Conservation (phyloP, 2,113 vertebrate species). For the Halcyon senegalensis region DNA sequence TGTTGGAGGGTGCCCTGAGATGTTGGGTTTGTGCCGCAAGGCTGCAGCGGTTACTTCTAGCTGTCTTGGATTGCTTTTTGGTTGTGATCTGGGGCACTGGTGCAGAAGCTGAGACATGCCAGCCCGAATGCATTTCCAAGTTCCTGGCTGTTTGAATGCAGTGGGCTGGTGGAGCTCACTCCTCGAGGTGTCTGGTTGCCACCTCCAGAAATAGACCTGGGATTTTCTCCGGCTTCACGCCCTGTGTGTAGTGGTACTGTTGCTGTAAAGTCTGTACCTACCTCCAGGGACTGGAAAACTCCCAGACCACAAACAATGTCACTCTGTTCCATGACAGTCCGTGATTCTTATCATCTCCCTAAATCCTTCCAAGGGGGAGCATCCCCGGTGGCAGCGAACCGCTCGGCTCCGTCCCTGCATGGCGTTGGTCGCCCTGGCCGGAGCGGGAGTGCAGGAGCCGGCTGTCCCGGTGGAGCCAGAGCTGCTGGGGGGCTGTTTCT, state of each 20-base stretch:
- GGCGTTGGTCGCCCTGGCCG: not conserved
- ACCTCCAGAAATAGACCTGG: not conserved
- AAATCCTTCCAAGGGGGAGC: not conserved
- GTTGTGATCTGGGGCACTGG: not conserved
- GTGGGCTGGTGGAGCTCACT: not conserved
- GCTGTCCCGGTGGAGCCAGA: accelerated
- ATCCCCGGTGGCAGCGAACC: not conserved
- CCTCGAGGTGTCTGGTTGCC: not conserved
- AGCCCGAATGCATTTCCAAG: not conserved
- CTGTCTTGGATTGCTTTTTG: not conserved
- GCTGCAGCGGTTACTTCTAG: not conserved
- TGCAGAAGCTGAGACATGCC: not conserved
- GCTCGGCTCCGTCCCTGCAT: not conserved
- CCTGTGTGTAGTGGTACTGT: accelerated
- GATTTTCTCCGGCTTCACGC: not conserved
- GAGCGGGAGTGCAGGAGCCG: not conserved
- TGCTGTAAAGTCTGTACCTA: not conserved
- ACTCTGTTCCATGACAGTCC: not conserved
- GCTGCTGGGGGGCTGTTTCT: not conserved
- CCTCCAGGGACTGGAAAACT: not conserved
- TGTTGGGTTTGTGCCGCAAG: not conserved
- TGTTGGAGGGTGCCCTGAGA: no score
- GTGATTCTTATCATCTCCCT: not conserved
- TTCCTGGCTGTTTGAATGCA: not conserved
- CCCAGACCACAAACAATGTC: not conserved